These are phyloP conservation scores for Ceyx melanurus DNA, from an alignment of 2,113 vertebrate species.

Conservation along the genomic window DNA sequence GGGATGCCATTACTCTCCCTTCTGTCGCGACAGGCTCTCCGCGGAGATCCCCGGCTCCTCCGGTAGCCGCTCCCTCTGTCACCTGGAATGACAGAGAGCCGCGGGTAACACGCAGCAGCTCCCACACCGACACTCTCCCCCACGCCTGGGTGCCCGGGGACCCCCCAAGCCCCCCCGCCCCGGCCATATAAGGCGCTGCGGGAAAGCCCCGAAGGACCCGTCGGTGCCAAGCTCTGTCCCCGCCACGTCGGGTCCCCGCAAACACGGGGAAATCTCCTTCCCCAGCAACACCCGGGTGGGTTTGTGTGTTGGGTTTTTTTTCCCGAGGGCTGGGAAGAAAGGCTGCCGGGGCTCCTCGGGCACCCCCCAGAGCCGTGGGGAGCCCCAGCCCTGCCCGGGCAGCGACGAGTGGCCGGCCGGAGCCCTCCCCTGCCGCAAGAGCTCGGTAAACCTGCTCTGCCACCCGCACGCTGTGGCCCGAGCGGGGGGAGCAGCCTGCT, in stretches of 20 bases:
- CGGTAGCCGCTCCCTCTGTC: background rate
- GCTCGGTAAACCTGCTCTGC: background rate
- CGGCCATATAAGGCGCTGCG: background rate
- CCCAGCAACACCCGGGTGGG: background rate
- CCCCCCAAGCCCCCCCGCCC: background rate
- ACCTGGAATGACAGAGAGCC: background rate
- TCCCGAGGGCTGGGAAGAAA: background rate
- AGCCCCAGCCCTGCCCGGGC: background rate
- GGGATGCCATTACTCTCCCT: background rate
- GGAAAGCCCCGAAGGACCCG: background rate
- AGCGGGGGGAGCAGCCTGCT: background rate
- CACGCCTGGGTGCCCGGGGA: background rate
- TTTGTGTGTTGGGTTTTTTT: fast-evolving
- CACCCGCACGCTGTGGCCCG: background rate
- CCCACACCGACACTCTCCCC: background rate
- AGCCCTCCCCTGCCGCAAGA: background rate
- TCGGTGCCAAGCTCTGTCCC: background rate
- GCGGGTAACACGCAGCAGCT: background rate
- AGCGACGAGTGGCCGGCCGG: too few relatives aligned
- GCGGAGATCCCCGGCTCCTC: background rate
- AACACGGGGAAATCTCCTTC: background rate
- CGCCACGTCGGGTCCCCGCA: background rate
- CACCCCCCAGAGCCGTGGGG: background rate
- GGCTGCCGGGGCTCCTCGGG: background rate
- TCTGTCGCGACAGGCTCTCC: background rate